Base-by-base conservation (phyloP, 2,113 vertebrate species). In the Patagioenas fasciata region DNA sequence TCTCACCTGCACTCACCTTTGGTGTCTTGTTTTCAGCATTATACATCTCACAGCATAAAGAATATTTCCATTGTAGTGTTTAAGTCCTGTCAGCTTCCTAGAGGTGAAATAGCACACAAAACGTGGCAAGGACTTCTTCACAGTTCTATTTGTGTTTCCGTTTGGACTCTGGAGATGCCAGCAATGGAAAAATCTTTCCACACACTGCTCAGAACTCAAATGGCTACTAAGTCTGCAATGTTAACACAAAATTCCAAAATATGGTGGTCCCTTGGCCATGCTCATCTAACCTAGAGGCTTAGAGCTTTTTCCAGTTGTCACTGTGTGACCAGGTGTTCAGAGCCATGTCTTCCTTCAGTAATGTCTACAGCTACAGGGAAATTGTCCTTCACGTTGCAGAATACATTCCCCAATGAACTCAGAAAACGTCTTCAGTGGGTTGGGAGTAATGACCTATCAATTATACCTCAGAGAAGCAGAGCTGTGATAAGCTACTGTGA, bases 201-300 rank as follows among this genome's bases (percentile, higher is more conserved):
- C 1, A 1, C 1, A 1, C 15, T 42, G 25, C 40, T n/a, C 6
- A 0, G 21, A 66, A 78, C 23, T 66, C 26, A 71, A 86, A 65
- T 71, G 54, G 28, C 29, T 42, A 48, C 21, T 29, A 26, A 40
- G 20, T 82, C 14, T 71, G 26, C 5, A 25, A 2, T 42, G 17
- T 4, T 61, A 51, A 57, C 42, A 14, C 17, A 32, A 40, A 44
- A 57, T 12, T 53, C 7, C 32, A 62, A 40, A 57, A 28, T 24
- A 8, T 2, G 32, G 23, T 36, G 56, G n/a, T 70, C 21, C 50
- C 6, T 53, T 29, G 19, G 29, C 79, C 11, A 1, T n/a, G 13
- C 31, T 58, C 9, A 18, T 62, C 15, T 32, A 58, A 53, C 21
- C 11, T 54, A 36, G 42, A 56, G 28, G 31, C 50, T 53, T 48